Percentiles rank a stretch among this genome's conserved stretches.
Conservation (phyloP, 2,797 vertebrate genomes). For the Aeoliscus strigatus region DNA sequence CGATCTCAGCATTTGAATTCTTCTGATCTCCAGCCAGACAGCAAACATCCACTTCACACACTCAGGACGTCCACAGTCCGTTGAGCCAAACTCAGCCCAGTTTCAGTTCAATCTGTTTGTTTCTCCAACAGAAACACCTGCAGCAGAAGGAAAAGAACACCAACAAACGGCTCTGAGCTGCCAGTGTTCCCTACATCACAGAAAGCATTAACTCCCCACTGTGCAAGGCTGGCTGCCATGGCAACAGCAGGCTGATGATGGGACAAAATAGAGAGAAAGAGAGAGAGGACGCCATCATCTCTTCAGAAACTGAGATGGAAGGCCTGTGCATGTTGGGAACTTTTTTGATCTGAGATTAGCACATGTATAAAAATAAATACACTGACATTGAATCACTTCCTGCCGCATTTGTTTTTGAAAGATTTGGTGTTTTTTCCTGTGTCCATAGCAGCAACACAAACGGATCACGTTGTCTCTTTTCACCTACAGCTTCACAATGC, state of each 20-base stretch:
- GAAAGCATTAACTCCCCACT: slow-evolving; percentile 28
- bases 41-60: slow-evolving; percentile 14
- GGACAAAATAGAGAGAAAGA: slow-evolving; percentile 27
- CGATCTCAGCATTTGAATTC: too few species aligned
- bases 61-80: slow-evolving; percentile 8
- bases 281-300: slow-evolving; percentile 8
- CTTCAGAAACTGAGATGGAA: slow-evolving; percentile 9
- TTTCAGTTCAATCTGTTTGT: slow-evolving; percentile 25
- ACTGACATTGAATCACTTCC: too few species aligned
- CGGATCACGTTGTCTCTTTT: too few species aligned
- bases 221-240: slow-evolving; percentile 34
- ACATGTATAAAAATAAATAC: too few species aligned
- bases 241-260: slow-evolving; percentile 44
- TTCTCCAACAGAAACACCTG: slow-evolving; percentile 36
- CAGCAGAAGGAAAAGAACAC: slow-evolving; percentile 8
- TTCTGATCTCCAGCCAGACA: slow-evolving; percentile 15
- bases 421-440: too few species aligned
- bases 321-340: too few species aligned
- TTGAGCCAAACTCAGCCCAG: slow-evolving; percentile 15
- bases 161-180: slow-evolving; percentile 10
- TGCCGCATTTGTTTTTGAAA: too few species aligned
- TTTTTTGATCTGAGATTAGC: too few species aligned
- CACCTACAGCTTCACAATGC: too few species aligned
- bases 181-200: slow-evolving; percentile 30
- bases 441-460: too few species aligned